Base-by-base conservation (phyloP, 2,113 vertebrate species). In the Prochilodus magdalenae region DNA sequence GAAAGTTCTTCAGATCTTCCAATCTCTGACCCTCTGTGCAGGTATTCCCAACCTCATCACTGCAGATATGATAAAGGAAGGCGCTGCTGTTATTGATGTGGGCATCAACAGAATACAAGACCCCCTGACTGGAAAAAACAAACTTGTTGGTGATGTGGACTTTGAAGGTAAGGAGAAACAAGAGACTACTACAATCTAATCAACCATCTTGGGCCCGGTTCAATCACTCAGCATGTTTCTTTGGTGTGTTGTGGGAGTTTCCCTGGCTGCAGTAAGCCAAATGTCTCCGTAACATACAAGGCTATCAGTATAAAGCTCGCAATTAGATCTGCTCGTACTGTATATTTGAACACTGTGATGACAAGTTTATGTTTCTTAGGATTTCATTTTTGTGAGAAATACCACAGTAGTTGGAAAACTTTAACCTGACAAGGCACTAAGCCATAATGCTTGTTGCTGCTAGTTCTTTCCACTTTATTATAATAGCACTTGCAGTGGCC, bases 41-140 rank as follows among this genome's bases (percentile, higher is more conserved):
- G 98, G 98, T 24, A 98, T 99, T 83, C 98, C 98, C 47, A 99
- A 98, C 75, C 95, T 99, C 29, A 99, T 99, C 86, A 99, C 98
- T 0, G 97, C 96, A 0, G 97, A 99, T 76, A 99, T 99, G 98
- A 96, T 99, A 84, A 99, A 99, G 86, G 97, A 97, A 51, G 98
- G 98, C 5, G 98, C 97, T 0, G 95, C 95, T 0, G 96, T 99
- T 1, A 99, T 99, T 0, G 98, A 99, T 0, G 96, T 99, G 4
- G 98, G 98, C 2, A 99, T 99, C 88, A 99, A 97, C 29, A 86
- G 98, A 67, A 92, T 99, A 67, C 93, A 94, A 59, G 97, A 99
- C 51, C 96, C 98, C 0, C 0, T 96, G 70, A 99, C 97, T 0
- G 96, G 95, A 44, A 96, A 96, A 77, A 71, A 90, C 14, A 92